These are phyloP conservation scores for Tupaia tana DNA, from an alignment of 2,113 vertebrate species.

Conservation along the genomic window DNA sequence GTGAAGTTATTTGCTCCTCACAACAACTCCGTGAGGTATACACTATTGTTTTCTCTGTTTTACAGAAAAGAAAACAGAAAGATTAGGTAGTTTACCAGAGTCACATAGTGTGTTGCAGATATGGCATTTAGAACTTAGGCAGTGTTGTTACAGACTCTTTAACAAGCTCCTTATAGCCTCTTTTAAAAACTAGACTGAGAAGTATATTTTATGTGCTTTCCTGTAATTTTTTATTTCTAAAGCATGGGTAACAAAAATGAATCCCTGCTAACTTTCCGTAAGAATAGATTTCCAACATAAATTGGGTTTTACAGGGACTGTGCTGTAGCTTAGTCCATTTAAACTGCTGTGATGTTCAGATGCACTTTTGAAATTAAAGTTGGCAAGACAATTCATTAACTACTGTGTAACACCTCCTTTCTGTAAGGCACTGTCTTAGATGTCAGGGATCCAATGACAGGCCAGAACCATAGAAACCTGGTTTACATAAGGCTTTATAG, in stretches of 20 bases:
- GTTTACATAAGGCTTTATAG: neutral
- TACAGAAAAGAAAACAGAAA: neutral
- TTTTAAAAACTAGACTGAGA: neutral
- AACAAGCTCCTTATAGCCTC: neutral
- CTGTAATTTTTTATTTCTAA: constrained; percentile 6
- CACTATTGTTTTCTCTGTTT: neutral
- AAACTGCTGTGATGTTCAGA: neutral
- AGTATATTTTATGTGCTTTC: neutral
- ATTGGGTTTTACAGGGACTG: neutral
- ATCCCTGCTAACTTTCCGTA: neutral
- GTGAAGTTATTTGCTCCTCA: neutral
- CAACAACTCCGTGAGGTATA: neutral
- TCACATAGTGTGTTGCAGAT: neutral
- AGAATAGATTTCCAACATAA: constrained; percentile 7
- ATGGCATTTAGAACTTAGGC: neutral
- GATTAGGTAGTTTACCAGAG: neutral
- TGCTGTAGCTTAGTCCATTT: neutral
- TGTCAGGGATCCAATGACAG: neutral
- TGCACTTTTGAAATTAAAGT: constrained; percentile 3
- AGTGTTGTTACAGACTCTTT: neutral
- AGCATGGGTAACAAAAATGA: neutral
- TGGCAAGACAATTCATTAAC: neutral
- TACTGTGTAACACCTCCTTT: neutral
- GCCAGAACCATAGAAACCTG: neutral
- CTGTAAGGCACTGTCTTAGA: neutral